These are phyloP conservation scores for Ciconia boyciana DNA, from an alignment of 2,113 vertebrate genomes.

Conservation along the genomic window DNA sequence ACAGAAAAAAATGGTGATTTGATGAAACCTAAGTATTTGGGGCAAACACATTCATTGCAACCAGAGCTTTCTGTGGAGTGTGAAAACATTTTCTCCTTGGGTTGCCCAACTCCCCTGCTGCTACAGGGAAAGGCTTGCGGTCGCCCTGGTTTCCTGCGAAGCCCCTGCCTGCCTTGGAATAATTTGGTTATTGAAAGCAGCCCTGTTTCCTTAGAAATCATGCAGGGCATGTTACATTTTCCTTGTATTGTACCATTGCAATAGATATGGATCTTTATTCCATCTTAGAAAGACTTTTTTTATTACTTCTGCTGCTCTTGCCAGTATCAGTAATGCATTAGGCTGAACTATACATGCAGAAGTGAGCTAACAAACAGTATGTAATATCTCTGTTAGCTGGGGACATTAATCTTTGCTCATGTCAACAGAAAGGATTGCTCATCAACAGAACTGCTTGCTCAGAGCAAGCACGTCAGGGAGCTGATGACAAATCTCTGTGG, in stretches of 20 bases:
- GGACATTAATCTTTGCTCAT: not conserved
- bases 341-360: not conserved
- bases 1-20: not conserved
- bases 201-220: not conserved
- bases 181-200: not conserved
- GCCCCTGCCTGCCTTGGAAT: not conserved
- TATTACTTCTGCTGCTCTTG: not conserved
- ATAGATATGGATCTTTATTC: not conserved
- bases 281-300: not conserved
- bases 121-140: not conserved
- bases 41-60: slow-evolving; percentile 12
- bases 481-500: not conserved
- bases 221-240: not conserved
- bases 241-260: not conserved
- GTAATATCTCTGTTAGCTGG: not conserved
- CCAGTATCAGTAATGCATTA: not conserved
- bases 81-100: slow-evolving; percentile 17
- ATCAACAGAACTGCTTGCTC: not conserved
- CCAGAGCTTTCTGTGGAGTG: not conserved
- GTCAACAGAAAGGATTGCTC: not conserved
- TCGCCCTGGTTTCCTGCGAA: not conserved
- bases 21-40: not conserved
- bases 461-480: rapidly evolving
- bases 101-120: not conserved
- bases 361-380: not conserved